Evolutionary conservation across 2,888 invertebrate genomes (phyloP).

Genomic region (Cataglyphis altisquamis): DNA sequence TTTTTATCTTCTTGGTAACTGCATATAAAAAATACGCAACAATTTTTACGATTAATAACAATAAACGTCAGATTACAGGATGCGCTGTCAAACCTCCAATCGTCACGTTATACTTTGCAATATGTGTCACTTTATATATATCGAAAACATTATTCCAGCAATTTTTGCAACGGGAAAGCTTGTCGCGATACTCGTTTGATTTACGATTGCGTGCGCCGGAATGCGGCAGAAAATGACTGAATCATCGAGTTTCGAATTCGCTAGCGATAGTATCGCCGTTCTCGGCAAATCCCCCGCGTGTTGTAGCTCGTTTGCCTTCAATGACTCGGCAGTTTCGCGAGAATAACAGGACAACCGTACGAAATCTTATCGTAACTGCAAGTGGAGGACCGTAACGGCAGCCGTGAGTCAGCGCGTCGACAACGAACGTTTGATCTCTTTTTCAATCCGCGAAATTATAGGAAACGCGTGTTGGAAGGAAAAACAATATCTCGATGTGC

Average conservation of each 20-base stretch:
- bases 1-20: background rate
- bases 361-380: constrained; percentile 52
- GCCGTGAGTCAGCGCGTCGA: constrained; percentile 57
- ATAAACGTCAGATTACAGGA: constrained; percentile 39
- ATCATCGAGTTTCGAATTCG: constrained; percentile 56
- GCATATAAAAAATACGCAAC: constrained; percentile 8
- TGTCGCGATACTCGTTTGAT: constrained; percentile 54
- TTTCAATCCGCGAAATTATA: constrained; percentile 24
- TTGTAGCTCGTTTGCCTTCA: constrained; percentile 52
- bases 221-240: constrained; percentile 52
- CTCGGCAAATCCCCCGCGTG: constrained; percentile 51
- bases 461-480: constrained; percentile 8
- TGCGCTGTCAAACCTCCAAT: constrained; percentile 41
- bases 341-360: constrained; percentile 54
- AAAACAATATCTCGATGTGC: background rate
- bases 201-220: constrained; percentile 46
- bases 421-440: constrained; percentile 50
- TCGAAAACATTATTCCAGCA: constrained; percentile 51
- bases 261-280: constrained; percentile 48
- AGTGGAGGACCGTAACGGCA: constrained; percentile 50
- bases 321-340: constrained; percentile 51
- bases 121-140: constrained; percentile 48
- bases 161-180: constrained; percentile 52
- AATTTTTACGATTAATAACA: constrained; percentile 45
- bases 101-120: constrained; percentile 38